Percentiles rank a stretch among this genome's conserved stretches.
phyloP scores from a whole-genome alignment of 1,140 invertebrate genomes.

The Halictus rubicundus region DNA sequence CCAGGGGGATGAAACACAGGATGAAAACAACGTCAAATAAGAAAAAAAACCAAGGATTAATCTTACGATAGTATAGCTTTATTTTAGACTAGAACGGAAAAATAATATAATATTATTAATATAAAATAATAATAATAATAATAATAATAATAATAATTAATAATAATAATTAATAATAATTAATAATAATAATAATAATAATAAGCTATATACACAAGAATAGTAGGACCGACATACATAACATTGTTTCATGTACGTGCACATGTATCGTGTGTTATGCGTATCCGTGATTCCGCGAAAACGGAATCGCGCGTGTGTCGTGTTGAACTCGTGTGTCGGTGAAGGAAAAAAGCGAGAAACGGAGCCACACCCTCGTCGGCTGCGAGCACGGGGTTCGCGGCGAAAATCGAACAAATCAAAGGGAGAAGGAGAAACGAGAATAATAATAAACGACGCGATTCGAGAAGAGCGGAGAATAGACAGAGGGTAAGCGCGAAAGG shows the following conservation, averaged over 20 bases:
- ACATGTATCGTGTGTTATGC: conserved; percentile 25
- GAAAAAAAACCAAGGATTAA: conserved; percentile 76
- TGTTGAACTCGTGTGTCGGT: conserved; percentile 45
- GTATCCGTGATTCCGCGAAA: background rate
- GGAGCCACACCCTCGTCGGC: conserved; percentile 71
- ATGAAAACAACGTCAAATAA: conserved; percentile 69
- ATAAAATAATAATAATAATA: conserved; percentile 73
- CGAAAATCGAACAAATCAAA: conserved; percentile 10
- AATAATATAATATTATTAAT: conserved; percentile 70
- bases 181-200: conserved; percentile 61
- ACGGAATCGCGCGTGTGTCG: conserved; percentile 14
- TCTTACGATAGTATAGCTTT: conserved; percentile 77
- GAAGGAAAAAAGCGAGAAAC: conserved; percentile 68
- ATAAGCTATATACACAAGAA: conserved; percentile 77
- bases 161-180: conserved; percentile 51
- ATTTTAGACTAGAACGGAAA: conserved; percentile 80
- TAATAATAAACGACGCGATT: background rate
- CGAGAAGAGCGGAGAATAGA: background rate
- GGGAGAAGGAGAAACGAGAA: background rate
- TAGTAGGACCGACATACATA: conserved; percentile 74
- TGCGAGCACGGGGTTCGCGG: conserved; percentile 28
- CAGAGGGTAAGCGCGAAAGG: background rate
- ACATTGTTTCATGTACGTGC: conserved; percentile 65
- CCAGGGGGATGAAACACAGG: background rate
- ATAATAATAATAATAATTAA: conserved; percentile 63